phyloP scores from a whole-genome alignment of 2,888 invertebrate species.

The Drosophila picticornis region DNA sequence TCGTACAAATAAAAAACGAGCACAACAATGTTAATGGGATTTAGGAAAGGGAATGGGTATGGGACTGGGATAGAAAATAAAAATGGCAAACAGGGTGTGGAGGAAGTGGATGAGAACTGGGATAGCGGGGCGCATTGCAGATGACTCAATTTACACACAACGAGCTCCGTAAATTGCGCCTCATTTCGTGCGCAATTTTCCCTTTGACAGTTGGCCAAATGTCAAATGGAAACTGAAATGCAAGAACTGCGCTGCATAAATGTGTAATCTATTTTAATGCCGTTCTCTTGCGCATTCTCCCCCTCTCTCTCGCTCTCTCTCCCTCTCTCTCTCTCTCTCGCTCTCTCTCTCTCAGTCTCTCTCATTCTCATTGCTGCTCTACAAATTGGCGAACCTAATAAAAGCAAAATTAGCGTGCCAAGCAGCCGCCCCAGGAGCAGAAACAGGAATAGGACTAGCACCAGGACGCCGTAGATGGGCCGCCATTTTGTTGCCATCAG shows the following conservation, averaged over 20 bases:
- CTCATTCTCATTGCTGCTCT: neutral
- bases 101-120: conserved; percentile 15
- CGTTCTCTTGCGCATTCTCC: neutral
- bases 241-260: conserved; percentile 34
- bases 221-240: conserved; percentile 57
- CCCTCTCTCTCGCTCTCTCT: conserved; percentile 6
- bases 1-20: conserved; percentile 35
- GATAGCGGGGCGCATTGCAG: conserved; percentile 66
- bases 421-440: conserved; percentile 16
- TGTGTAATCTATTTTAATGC: conserved; percentile 50
- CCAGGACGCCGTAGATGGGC: conserved; percentile 38
- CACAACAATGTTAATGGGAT: conserved; percentile 51
- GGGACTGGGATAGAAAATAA: conserved; percentile 12
- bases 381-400: conserved; percentile 72
- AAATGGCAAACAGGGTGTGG: conserved; percentile 22
- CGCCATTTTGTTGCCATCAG: conserved; percentile 57
- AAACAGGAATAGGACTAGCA: conserved; percentile 35
- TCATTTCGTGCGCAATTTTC: conserved; percentile 77
- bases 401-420: conserved; percentile 74
- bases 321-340: neutral
- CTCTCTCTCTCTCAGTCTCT: neutral
- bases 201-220: conserved; percentile 77
- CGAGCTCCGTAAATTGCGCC: conserved; percentile 80
- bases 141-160: conserved; percentile 81
- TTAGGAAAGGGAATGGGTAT: conserved; percentile 21